phyloP scores from a whole-genome alignment of 2,888 invertebrate genomes.

The Dryococelus australis region DNA sequence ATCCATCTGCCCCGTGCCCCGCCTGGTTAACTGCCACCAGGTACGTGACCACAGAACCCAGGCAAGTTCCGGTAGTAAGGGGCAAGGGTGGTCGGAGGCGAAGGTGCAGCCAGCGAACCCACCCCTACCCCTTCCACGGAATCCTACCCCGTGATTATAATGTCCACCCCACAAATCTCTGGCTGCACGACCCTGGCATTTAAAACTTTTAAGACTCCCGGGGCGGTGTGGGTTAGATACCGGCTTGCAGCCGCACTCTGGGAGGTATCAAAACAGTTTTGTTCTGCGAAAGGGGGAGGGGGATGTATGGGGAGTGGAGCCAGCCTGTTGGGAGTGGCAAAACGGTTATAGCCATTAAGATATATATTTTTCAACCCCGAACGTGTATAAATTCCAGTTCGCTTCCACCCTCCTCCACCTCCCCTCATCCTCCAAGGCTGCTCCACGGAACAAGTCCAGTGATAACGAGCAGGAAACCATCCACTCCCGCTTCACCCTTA shows the following conservation, averaged over 20 bases:
- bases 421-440: background rate
- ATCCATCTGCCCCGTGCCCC: background rate
- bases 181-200: background rate
- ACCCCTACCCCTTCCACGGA: background rate
- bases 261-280: no score
- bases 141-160: background rate
- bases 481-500: background rate
- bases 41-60: background rate
- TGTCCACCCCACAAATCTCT: background rate
- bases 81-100: background rate
- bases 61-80: background rate
- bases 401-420: background rate
- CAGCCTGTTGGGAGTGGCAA: background rate
- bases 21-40: background rate
- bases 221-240: background rate
- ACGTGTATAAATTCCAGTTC: background rate
- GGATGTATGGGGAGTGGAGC: no score
- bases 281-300: no score
- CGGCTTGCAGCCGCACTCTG: background rate
- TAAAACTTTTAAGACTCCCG: constrained; percentile 6
- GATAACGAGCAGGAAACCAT: background rate
- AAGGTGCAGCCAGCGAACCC: background rate
- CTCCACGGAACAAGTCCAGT: background rate
- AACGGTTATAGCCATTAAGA: background rate
- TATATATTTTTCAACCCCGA: constrained; percentile 12